A percentile compares a stretch with the other conserved stretches of the same genome.
Conservation (phyloP, 2,113 vertebrate genomes). For the Siniperca knerii region DNA sequence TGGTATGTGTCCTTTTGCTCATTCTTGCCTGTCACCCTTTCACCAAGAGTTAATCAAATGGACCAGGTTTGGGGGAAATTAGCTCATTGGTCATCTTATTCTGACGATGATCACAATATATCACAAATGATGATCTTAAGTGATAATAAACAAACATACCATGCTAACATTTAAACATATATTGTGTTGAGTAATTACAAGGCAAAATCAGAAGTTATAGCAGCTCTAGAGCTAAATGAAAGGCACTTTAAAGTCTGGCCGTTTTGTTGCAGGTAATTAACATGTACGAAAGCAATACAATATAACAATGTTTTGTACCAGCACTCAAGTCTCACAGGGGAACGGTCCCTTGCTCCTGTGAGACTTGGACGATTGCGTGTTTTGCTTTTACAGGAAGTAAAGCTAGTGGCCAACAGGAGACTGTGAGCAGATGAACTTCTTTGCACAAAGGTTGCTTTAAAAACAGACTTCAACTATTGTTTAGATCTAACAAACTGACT, state of each 20-base stretch:
- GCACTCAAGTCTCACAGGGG: slow-evolving; percentile 21
- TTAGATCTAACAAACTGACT: background rate
- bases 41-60: slow-evolving; percentile 11
- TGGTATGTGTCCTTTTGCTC: slow-evolving; percentile 17
- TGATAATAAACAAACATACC: background rate
- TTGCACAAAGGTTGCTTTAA: background rate
- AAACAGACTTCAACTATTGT: background rate
- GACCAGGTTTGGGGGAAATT: background rate
- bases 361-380: slow-evolving; percentile 45
- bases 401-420: slow-evolving; percentile 22
- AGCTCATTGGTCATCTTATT: background rate
- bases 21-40: background rate
- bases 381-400: slow-evolving; percentile 46
- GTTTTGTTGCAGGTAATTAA: slow-evolving; percentile 29
- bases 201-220: background rate
- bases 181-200: background rate
- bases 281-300: slow-evolving; percentile 6
- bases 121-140: background rate
- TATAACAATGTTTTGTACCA: slow-evolving; percentile 35
- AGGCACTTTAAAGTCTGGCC: background rate
- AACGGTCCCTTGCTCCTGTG: slow-evolving; percentile 19
- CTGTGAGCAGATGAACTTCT: slow-evolving; percentile 12
- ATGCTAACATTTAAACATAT: background rate
- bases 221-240: slow-evolving; percentile 1
- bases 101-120: background rate